Percentiles rank a stretch among this genome's conserved stretches.
Conservation (phyloP, 2,797 vertebrate species). For the Philypnodon macrostomus region DNA sequence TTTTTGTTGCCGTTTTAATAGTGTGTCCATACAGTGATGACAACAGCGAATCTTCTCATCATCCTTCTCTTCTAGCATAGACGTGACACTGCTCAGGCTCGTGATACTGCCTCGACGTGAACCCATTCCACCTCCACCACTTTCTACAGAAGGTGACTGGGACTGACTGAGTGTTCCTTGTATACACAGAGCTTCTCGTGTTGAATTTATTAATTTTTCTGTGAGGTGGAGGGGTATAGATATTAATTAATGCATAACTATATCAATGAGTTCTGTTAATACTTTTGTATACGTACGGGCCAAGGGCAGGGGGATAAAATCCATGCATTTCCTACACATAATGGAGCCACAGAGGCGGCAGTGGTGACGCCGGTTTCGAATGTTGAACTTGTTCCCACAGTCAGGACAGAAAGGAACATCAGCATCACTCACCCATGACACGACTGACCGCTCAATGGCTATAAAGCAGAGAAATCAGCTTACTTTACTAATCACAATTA, state of each 20-base stretch:
- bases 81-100: slow-evolving; percentile 91
- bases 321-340: slow-evolving; percentile 95
- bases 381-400: slow-evolving; percentile 92
- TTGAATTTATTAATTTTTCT: slow-evolving; percentile 92
- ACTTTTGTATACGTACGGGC: slow-evolving; percentile 81
- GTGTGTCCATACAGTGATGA: slow-evolving; percentile 88
- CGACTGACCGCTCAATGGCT: slow-evolving; percentile 95
- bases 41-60: slow-evolving; percentile 95
- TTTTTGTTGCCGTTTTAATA: slow-evolving; percentile 89
- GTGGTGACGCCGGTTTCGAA: slow-evolving; percentile 93
- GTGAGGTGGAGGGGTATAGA: slow-evolving; percentile 9
- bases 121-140: slow-evolving; percentile 75
- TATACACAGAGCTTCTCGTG: slow-evolving; percentile 82
- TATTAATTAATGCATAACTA: not conserved
- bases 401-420: slow-evolving; percentile 98
- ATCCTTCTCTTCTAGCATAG: slow-evolving; percentile 92
- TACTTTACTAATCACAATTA: not conserved
- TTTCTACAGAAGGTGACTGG: slow-evolving; percentile 57
- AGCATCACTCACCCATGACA: slow-evolving; percentile 95
- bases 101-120: slow-evolving; percentile 91
- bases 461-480: slow-evolving; percentile 8
- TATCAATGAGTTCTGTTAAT: too few relatives aligned
- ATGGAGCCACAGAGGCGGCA: slow-evolving; percentile 97
- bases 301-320: slow-evolving; percentile 86
- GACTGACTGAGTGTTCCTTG: slow-evolving; percentile 83